Evolutionary conservation across 2,888 invertebrate species (phyloP).

Genomic region (Hemistola chrysoprasaria): DNA sequence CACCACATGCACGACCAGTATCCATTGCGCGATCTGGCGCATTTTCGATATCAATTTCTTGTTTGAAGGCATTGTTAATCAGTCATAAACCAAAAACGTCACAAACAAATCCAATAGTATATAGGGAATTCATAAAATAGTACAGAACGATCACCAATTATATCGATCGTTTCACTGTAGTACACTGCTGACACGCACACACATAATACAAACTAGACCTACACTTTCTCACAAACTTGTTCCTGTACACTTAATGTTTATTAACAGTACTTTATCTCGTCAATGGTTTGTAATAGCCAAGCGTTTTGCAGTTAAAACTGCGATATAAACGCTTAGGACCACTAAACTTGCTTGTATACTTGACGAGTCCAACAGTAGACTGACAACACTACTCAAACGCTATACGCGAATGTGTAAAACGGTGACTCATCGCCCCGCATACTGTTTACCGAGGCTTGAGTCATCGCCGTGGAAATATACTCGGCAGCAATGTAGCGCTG

Average conservation of each 20-base stretch:
- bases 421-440: slow-evolving; percentile 83
- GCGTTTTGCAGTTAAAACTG: slow-evolving; percentile 72
- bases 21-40: slow-evolving; percentile 73
- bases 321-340: slow-evolving; percentile 72
- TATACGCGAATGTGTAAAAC: slow-evolving; percentile 82
- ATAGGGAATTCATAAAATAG: slow-evolving; percentile 72
- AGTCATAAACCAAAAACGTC: slow-evolving; percentile 42
- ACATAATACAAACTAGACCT: slow-evolving; percentile 61
- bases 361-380: slow-evolving; percentile 78
- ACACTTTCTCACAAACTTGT: slow-evolving; percentile 76
- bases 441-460: slow-evolving; percentile 82
- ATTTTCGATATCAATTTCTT: slow-evolving; percentile 73
- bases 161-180: slow-evolving; percentile 77
- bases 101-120: slow-evolving; percentile 52
- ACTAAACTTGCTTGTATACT: slow-evolving; percentile 69
- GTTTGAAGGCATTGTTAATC: slow-evolving; percentile 71
- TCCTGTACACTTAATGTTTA: slow-evolving; percentile 56
- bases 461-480: slow-evolving; percentile 66
- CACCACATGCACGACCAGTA: slow-evolving; percentile 76
- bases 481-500: slow-evolving; percentile 67
- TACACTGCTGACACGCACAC: slow-evolving; percentile 77
- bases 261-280: slow-evolving; percentile 50
- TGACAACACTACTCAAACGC: slow-evolving; percentile 81
- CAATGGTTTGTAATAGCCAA: slow-evolving; percentile 54
- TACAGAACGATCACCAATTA: slow-evolving; percentile 68